Base-by-base conservation (phyloP, 2,113 vertebrate genomes). In the Hippocampus zosterae region DNA sequence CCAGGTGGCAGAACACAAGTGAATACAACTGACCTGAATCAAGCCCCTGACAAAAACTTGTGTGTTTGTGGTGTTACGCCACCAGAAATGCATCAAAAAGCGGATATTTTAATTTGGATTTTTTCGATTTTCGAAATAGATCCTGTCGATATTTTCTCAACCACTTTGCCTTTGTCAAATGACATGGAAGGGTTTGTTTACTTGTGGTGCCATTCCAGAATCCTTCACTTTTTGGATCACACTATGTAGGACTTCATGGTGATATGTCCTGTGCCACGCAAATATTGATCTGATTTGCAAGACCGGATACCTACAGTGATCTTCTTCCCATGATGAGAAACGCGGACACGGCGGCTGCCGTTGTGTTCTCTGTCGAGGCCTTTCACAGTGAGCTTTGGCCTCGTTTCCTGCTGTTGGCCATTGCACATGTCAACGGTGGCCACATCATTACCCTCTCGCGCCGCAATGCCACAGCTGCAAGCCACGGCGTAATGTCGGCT, bases 301-400 rank as follows among this genome's bases (percentile, higher is more conserved):
- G 40, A 42, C 10, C 2, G 70, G 84, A 87, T 87, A 90, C 91
- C 0, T 92, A 94, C 93, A 67, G 92, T 95, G 74, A 94, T 87
- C 88, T 95, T 95, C 72, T 90, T 93, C 25, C 91, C 92, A 71
- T 92, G 90, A 1, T 93, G 93, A 25, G 92, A 79, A 79, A 95
- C 90, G 78, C 82, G 89, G 75, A 92, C 84, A 33, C 73, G 81
- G 0, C 82, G 74, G 0, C 69, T 75, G 2, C 70, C 19, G 41
- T 23, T 10, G 10, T 19, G 71, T 3, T 5, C 52, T 0, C 71
- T 75, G 0, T 72, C 65, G 0, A 82, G 64, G 79, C 66, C 90
- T 81, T 68, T 92, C 66, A 95, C 0, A 3, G 76, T 77, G 0
- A 94, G 61, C 19, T 69, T 90, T 0, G 93, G 92, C 27, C 86